Conservation (phyloP, 2,888 invertebrate genomes). For the Ennomos erosarius region DNA sequence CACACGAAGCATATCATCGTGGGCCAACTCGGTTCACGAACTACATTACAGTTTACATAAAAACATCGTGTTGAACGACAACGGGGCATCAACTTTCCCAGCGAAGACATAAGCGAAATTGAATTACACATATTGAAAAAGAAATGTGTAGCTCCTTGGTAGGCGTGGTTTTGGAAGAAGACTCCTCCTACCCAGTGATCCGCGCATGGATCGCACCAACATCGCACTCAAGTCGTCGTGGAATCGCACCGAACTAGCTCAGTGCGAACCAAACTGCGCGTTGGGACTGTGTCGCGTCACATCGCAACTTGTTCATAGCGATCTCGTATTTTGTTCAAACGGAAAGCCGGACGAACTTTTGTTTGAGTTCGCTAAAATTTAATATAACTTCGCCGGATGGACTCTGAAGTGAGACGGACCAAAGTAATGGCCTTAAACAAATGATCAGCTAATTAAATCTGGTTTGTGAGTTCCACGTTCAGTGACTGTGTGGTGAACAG, state of each 20-base stretch:
- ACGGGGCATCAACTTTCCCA: slow-evolving; percentile 85
- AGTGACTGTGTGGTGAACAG: slow-evolving; percentile 66
- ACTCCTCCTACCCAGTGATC: slow-evolving; percentile 78
- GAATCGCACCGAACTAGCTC: slow-evolving; percentile 56
- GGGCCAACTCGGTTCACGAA: slow-evolving; percentile 79
- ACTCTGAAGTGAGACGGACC: slow-evolving; percentile 54
- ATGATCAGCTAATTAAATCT: slow-evolving; percentile 55
- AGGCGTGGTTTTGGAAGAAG: slow-evolving; percentile 78
- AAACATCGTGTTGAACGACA: slow-evolving; percentile 85
- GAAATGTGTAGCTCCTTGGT: slow-evolving; percentile 85
- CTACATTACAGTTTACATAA: slow-evolving; percentile 86
- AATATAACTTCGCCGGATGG: slow-evolving; percentile 56
- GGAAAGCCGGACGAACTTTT: slow-evolving; percentile 56
- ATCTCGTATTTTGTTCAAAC: slow-evolving; percentile 43
- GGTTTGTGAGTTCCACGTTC: slow-evolving; percentile 63
- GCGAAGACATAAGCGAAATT: slow-evolving; percentile 86
- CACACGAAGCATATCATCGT: slow-evolving; percentile 71
- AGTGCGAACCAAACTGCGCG: slow-evolving; percentile 62
- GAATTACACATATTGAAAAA: slow-evolving; percentile 86
- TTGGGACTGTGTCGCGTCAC: slow-evolving; percentile 58
- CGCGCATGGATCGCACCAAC: slow-evolving; percentile 76
- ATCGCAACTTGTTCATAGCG: slow-evolving; percentile 60
- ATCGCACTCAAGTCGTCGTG: slow-evolving; percentile 64
- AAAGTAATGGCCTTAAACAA: slow-evolving; percentile 53
- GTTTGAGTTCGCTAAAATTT: slow-evolving; percentile 60